Percentiles rank a stretch among this genome's conserved stretches.
These are phyloP conservation scores for Nanorana parkeri DNA, from an alignment of 2,113 vertebrate genomes.

Conservation along the genomic window DNA sequence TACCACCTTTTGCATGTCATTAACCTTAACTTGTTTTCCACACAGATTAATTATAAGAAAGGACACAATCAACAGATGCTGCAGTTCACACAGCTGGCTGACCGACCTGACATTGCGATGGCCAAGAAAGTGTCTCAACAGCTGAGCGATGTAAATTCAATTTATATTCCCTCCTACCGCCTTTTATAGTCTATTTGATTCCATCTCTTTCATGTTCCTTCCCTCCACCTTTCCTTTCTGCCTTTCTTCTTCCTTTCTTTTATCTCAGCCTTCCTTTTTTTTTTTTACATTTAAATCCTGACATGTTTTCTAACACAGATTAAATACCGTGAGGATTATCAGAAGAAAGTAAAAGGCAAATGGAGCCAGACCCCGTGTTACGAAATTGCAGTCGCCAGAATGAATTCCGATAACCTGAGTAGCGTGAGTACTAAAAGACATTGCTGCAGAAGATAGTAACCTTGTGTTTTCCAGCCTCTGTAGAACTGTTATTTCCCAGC, in stretches of 20 bases:
- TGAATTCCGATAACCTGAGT: conserved; percentile 91
- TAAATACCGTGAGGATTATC: conserved; percentile 91
- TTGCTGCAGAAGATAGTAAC: no score
- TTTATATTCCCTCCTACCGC: no score
- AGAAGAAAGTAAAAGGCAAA: conserved; percentile 91
- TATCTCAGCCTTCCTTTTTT: neutral
- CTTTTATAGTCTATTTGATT: neutral
- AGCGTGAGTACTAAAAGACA: conserved; percentile 72
- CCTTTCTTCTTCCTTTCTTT: neutral
- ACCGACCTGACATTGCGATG: conserved; percentile 88
- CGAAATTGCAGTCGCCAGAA: conserved; percentile 86
- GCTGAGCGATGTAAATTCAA: conserved; percentile 88
- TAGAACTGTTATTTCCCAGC: neutral
- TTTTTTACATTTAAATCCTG: neutral
- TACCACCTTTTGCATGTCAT: neutral
- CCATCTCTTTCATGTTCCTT: neutral
- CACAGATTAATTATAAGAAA: conserved; percentile 93
- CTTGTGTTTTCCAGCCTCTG: neutral
- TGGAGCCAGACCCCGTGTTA: conserved; percentile 98
- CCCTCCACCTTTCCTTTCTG: neutral
- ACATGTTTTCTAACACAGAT: conserved; percentile 69
- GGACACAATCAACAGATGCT: conserved; percentile 83
- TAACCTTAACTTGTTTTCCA: conserved; percentile 20
- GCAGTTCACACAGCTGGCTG: conserved; percentile 87
- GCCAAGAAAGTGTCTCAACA: conserved; percentile 87